These are phyloP conservation scores for Rhyacophila brunnea DNA, from an alignment of 1,140 invertebrate genomes.

Conservation along the genomic window DNA sequence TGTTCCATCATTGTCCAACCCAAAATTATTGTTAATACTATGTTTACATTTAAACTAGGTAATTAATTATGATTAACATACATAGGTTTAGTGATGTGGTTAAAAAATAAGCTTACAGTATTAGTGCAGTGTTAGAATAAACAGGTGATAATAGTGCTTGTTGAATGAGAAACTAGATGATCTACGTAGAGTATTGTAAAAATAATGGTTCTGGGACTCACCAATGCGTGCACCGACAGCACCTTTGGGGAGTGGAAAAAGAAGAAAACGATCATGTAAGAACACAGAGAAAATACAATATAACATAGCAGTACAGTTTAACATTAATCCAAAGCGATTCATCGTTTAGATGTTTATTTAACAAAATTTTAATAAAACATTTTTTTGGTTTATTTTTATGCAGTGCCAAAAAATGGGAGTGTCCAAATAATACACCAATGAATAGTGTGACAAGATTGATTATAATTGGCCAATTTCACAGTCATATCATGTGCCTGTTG, in stretches of 20 bases:
- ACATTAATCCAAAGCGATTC: constrained; percentile 10
- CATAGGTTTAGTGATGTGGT: background rate
- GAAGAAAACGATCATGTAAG: constrained; percentile 39
- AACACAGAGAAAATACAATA: constrained; percentile 19
- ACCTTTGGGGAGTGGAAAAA: constrained; percentile 45
- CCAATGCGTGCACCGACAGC: constrained; percentile 53
- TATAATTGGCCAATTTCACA: too few relatives aligned
- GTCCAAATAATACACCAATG: background rate
- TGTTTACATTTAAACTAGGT: too few relatives aligned
- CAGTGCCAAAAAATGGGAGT: background rate
- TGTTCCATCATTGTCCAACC: too few relatives aligned
- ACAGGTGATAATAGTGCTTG: constrained; percentile 10
- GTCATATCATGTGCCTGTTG: too few relatives aligned
- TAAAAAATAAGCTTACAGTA: constrained; percentile 15
- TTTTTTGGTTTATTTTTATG: constrained; percentile 5
- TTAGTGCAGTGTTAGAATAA: constrained; percentile 22
- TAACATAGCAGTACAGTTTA: background rate
- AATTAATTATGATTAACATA: too few relatives aligned
- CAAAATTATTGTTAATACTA: too few relatives aligned
- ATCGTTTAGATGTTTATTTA: background rate
- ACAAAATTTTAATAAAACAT: background rate
- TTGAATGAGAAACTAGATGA: constrained; percentile 15
- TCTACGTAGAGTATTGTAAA: background rate
- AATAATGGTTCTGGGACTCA: constrained; percentile 41
- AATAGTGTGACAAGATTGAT: too few relatives aligned